A percentile compares a stretch with the other conserved stretches of the same genome.
Conservation (phyloP, 2,113 vertebrate species). For the Ciconia maguari region DNA sequence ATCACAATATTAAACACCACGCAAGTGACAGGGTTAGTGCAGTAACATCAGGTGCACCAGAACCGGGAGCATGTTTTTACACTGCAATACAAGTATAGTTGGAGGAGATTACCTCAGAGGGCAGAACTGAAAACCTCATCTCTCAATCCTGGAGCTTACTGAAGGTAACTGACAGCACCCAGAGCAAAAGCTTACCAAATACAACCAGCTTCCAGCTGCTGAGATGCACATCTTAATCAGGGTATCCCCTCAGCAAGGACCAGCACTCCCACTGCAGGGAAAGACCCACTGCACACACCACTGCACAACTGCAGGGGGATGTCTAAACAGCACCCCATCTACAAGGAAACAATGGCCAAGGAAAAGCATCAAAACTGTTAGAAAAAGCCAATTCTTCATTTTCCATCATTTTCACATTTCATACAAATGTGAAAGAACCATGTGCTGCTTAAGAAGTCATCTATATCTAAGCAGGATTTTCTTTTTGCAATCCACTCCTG, state of each 20-base stretch:
- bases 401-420: not conserved
- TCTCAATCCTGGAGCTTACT: not conserved
- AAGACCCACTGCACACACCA: not conserved
- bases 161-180: accelerated
- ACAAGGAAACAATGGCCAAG: accelerated
- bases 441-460: not conserved
- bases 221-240: not conserved
- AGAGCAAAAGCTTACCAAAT: not conserved
- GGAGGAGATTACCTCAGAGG: accelerated
- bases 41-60: not conserved
- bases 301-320: not conserved
- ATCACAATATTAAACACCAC: not conserved
- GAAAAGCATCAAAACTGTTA: not conserved
- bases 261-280: not conserved
- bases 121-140: not conserved
- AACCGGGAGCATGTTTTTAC: accelerated
- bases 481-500: not conserved
- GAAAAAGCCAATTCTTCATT: not conserved
- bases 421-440: not conserved
- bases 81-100: accelerated
- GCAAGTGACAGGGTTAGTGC: not conserved
- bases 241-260: not conserved
- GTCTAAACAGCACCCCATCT: not conserved
- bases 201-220: not conserved
- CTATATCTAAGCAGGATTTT: not conserved